phyloP scores from a whole-genome alignment of 2,113 vertebrate genomes.

The Tor tambroides region DNA sequence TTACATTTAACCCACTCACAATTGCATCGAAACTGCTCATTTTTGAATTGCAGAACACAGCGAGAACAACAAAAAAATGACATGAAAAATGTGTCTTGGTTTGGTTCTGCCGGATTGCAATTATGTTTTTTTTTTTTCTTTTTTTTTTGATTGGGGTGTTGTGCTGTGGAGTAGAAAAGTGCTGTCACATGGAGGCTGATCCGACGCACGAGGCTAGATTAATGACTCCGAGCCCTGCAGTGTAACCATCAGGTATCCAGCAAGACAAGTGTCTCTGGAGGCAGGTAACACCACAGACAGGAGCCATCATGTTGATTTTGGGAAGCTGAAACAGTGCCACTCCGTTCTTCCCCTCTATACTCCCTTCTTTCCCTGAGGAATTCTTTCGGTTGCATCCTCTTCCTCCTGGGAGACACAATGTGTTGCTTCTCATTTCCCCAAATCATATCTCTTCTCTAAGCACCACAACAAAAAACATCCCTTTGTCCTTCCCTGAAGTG shows the following conservation, averaged over 20 bases:
- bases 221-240: constrained; percentile 57
- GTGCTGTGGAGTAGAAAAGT: constrained; percentile 32
- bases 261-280: constrained; percentile 57
- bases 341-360: constrained; percentile 26
- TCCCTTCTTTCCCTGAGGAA: constrained; percentile 33
- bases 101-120: constrained; percentile 19
- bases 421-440: constrained; percentile 37
- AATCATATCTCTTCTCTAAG: constrained; percentile 37
- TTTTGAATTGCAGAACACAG: not conserved
- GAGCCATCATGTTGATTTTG: constrained; percentile 58
- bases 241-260: constrained; percentile 54
- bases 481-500: constrained; percentile 13
- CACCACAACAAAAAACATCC: not conserved
- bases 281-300: constrained; percentile 54
- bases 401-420: constrained; percentile 36
- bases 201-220: constrained; percentile 55
- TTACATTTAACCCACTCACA: not conserved
- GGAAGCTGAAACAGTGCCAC: constrained; percentile 44
- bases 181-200: constrained; percentile 50
- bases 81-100: constrained; percentile 42
- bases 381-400: constrained; percentile 28
- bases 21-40: not conserved
- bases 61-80: constrained; percentile 12
- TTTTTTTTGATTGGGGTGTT: constrained; percentile 34
- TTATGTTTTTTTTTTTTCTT: constrained; percentile 39